Percentiles rank a stretch among this genome's conserved stretches.
phyloP scores from a whole-genome alignment of 2,113 vertebrate species.

The Takifugu flavidus region DNA sequence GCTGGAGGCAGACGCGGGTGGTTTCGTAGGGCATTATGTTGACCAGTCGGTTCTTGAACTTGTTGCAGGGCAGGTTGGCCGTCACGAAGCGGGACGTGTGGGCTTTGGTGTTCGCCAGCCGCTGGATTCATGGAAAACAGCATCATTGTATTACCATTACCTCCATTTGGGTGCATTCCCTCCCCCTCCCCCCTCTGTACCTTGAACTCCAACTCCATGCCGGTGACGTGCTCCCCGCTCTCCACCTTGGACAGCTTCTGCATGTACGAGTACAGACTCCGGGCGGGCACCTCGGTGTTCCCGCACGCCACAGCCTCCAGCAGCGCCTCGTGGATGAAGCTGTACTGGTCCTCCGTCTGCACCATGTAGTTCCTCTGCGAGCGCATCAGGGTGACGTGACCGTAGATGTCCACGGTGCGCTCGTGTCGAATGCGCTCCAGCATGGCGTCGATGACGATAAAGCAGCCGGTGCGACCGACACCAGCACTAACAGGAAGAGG shows the following conservation, averaged over 20 bases:
- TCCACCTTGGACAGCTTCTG: conserved; percentile 95
- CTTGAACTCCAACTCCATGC: conserved; percentile 99
- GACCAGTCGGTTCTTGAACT: conserved; percentile 98
- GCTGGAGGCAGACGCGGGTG: conserved; percentile 94
- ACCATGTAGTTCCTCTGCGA: conserved; percentile 99
- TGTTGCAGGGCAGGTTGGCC: conserved; percentile 98
- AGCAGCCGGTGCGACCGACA: conserved; percentile 94
- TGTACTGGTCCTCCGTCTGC: conserved; percentile 98
- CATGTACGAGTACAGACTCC: conserved; percentile 93
- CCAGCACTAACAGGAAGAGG: conserved; percentile 77
- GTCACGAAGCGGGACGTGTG: conserved; percentile 98
- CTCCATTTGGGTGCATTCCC: neutral
- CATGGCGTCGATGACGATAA: conserved; percentile 97
- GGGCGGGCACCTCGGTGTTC: conserved; percentile 92
- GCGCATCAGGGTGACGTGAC: conserved; percentile 95
- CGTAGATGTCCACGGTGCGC: conserved; percentile 94
- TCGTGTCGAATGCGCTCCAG: conserved; percentile 93
- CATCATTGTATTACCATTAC: neutral
- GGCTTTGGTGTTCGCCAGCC: conserved; percentile 95
- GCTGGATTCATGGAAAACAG: conserved; percentile 67
- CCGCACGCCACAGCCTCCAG: conserved; percentile 95
- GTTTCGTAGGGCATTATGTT: conserved; percentile 99
- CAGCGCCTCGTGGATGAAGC: conserved; percentile 97
- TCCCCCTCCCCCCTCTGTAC: conserved; percentile 52
- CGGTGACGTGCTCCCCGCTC: conserved; percentile 88